A percentile compares a stretch with the other conserved stretches of the same genome.
Evolutionary conservation across 2,888 invertebrate species (phyloP).

Genomic region (Drosophila parthenogenetica): DNA sequence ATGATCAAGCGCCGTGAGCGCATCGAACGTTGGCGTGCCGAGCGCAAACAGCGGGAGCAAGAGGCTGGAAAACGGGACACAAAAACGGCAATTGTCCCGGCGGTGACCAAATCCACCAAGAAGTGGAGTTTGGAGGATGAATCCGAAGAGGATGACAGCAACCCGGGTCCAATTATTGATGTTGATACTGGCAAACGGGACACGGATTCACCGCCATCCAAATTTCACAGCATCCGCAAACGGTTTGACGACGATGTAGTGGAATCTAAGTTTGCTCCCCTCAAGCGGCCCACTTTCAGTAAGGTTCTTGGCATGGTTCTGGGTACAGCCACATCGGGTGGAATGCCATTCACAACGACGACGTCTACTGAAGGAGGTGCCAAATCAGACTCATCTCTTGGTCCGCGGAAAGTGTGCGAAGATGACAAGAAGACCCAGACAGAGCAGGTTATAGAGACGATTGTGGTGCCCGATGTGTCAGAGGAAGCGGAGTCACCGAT

Average conservation of each 20-base stretch:
- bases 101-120: constrained; percentile 88
- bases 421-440: constrained; percentile 1
- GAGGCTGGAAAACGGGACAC: constrained; percentile 93
- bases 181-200: constrained; percentile 62
- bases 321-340: constrained; percentile 13
- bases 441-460: neutral
- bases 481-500: constrained; percentile 8
- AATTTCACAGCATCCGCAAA: constrained; percentile 79
- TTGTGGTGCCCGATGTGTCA: neutral
- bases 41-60: constrained; percentile 94
- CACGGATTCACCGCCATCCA: constrained; percentile 82
- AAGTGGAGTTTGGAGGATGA: constrained; percentile 99
- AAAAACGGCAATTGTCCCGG: constrained; percentile 85
- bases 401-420: neutral
- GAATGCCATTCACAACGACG: neutral
- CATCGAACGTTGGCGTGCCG: constrained; percentile 98
- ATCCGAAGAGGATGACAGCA: constrained; percentile 94
- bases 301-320: constrained; percentile 62
- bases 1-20: constrained; percentile 98
- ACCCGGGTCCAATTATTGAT: constrained; percentile 54
- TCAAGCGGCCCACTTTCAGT: constrained; percentile 67
- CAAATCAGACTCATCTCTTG: neutral
- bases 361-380: neutral
- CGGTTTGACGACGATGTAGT: constrained; percentile 81
- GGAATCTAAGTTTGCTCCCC: constrained; percentile 66